Evolutionary conservation across 1,140 invertebrate genomes (phyloP).

Genomic region (Penaeus japonicus): DNA sequence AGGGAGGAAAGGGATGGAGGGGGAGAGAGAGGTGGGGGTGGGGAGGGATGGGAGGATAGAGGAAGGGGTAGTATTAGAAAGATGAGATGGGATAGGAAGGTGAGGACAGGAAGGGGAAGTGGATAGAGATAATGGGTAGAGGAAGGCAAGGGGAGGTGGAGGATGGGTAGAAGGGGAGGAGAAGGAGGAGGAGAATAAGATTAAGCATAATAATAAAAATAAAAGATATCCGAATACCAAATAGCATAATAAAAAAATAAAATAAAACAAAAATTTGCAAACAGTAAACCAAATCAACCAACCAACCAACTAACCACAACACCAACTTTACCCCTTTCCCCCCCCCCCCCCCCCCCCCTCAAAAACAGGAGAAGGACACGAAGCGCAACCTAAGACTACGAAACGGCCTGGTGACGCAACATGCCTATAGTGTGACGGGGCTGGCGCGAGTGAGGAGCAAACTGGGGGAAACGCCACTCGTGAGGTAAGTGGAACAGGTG

Average conservation of each 20-base stretch:
- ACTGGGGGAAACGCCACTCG: conserved; percentile 67
- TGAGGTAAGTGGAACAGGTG: conserved; percentile 61
- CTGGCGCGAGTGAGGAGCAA: conserved; percentile 74
- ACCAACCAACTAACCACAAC: not conserved
- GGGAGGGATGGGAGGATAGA: not conserved
- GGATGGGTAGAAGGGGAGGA: no score
- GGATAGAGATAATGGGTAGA: no score
- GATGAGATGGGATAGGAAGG: not conserved
- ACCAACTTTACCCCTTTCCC: not conserved
- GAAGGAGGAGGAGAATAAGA: not conserved
- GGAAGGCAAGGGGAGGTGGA: no score
- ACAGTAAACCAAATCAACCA: not conserved
- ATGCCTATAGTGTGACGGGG: conserved; percentile 78
- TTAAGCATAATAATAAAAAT: not conserved
- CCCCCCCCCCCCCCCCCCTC: not conserved
- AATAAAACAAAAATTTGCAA: not conserved
- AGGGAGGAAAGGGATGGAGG: not conserved
- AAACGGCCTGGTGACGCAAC: conserved; percentile 74
- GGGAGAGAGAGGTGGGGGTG: not conserved
- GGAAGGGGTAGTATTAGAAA: not conserved
- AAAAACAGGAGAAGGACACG: conserved; percentile 69
- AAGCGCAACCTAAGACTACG: conserved; percentile 67
- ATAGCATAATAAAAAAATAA: not conserved
- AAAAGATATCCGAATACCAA: no score
- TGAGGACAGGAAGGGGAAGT: not conserved